Evolutionary conservation across 37 sponge, comb jelly and placozoan genomes (phyloP).

Genomic region (Geodia barretti): DNA sequence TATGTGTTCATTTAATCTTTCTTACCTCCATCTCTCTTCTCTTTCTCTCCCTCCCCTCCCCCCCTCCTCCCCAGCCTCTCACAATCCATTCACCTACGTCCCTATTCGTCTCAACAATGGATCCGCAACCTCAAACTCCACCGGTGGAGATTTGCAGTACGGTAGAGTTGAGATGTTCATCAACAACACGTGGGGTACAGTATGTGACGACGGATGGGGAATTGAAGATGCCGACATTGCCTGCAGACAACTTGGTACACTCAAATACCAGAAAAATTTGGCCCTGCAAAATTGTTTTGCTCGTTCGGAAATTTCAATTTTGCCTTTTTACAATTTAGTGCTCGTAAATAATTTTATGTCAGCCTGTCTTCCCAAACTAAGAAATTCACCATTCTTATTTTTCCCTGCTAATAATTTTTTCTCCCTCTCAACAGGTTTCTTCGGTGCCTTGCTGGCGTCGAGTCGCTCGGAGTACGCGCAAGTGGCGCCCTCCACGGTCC

Average conservation of each 20-base stretch:
- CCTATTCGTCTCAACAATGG: slow-evolving; percentile 34
- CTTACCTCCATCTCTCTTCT: neutral
- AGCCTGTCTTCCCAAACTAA: no score
- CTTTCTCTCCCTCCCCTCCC: neutral
- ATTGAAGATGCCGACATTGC: slow-evolving; percentile 58
- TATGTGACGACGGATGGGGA: slow-evolving; percentile 69
- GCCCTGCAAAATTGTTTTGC: no score
- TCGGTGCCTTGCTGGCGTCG: slow-evolving; percentile 31
- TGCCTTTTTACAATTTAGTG: no score
- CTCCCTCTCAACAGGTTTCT: slow-evolving; percentile 27
- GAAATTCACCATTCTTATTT: neutral
- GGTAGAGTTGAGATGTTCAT: slow-evolving; percentile 51
- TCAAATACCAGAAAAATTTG: neutral
- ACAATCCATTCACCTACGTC: neutral
- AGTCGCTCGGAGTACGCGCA: neutral
- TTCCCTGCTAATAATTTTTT: neutral
- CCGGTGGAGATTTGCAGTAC: neutral
- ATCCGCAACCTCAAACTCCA: slow-evolving; percentile 5
- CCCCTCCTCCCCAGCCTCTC: neutral
- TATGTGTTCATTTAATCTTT: neutral
- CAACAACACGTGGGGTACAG: slow-evolving; percentile 64
- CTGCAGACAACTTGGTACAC: slow-evolving; percentile 56
- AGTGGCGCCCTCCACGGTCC: neutral
- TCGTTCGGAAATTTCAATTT: no score
- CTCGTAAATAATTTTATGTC: no score